Conservation (phyloP, 2,797 vertebrate genomes). For the Falco cherrug region DNA sequence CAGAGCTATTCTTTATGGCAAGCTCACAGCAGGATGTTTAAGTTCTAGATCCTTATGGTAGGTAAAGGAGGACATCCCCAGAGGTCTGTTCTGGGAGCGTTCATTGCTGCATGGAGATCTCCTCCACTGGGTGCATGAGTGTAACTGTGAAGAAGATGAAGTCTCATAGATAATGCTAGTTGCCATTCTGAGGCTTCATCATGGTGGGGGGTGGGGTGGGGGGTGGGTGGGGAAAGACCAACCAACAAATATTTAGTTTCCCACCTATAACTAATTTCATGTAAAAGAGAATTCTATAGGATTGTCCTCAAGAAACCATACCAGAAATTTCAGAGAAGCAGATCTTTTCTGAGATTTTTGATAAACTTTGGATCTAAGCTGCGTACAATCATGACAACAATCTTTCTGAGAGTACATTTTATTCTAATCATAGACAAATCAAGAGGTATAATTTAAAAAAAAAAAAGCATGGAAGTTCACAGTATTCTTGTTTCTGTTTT, state of each 20-base stretch:
- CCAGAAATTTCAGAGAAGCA: background rate
- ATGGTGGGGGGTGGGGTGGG: too few species aligned
- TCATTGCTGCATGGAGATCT: fast-evolving
- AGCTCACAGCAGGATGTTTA: background rate
- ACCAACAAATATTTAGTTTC: fast-evolving
- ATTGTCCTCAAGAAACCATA: background rate
- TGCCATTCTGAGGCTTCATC: background rate
- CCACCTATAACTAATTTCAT: background rate
- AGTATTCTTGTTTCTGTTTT: background rate
- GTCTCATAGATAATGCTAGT: background rate
- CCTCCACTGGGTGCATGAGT: background rate
- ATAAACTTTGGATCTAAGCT: background rate
- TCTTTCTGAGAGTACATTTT: background rate
- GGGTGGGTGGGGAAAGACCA: too few species aligned
- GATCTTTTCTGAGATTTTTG: background rate
- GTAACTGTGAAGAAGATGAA: background rate
- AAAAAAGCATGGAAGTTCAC: background rate
- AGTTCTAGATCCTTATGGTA: background rate
- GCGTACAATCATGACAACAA: background rate
- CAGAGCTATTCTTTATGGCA: background rate
- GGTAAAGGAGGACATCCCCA: background rate
- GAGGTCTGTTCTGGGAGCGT: background rate
- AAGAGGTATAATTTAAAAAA: background rate
- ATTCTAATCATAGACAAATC: background rate
- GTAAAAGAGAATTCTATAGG: background rate